These are phyloP conservation scores for Callinectes sapidus DNA, from an alignment of 2,888 invertebrate species.

Conservation along the genomic window DNA sequence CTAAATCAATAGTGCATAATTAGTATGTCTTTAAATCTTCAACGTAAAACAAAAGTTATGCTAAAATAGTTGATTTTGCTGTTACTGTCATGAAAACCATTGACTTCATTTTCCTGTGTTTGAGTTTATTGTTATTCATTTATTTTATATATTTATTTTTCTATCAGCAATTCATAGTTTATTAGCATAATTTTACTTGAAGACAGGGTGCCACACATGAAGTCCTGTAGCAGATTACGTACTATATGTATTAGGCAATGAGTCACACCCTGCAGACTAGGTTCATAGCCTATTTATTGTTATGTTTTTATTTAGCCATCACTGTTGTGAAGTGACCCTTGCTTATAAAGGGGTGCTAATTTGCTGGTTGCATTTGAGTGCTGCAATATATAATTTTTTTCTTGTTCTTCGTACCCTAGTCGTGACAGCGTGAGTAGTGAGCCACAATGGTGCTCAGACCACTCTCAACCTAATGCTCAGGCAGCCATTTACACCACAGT, in stretches of 20 bases:
- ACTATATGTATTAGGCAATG: constrained; percentile 24
- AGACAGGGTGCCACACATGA: constrained; percentile 51
- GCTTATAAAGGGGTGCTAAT: constrained; percentile 45
- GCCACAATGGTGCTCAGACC: constrained; percentile 64
- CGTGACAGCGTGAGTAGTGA: constrained; percentile 67
- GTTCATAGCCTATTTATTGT: constrained; percentile 10
- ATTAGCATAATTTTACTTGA: constrained; percentile 40
- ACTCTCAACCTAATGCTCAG: constrained; percentile 70
- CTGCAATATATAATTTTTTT: constrained; percentile 60
- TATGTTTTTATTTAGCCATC: constrained; percentile 11
- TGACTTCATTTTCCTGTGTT: constrained; percentile 46
- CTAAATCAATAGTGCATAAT: constrained; percentile 17
- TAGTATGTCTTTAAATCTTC: constrained; percentile 23
- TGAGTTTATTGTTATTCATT: constrained; percentile 52
- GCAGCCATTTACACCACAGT: constrained; percentile 64
- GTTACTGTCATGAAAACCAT: constrained; percentile 13
- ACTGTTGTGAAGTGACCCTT: constrained; percentile 49
- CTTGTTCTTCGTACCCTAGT: constrained; percentile 67
- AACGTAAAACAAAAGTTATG: background rate
- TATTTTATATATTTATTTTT: constrained; percentile 46
- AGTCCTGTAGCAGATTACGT: constrained; percentile 34
- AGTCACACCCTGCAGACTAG: constrained; percentile 24
- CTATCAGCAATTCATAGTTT: constrained; percentile 33
- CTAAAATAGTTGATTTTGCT: constrained; percentile 1
- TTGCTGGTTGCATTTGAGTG: constrained; percentile 55